Conservation (phyloP, 2,888 invertebrate genomes). For the Psylliodes chrysocephalus region DNA sequence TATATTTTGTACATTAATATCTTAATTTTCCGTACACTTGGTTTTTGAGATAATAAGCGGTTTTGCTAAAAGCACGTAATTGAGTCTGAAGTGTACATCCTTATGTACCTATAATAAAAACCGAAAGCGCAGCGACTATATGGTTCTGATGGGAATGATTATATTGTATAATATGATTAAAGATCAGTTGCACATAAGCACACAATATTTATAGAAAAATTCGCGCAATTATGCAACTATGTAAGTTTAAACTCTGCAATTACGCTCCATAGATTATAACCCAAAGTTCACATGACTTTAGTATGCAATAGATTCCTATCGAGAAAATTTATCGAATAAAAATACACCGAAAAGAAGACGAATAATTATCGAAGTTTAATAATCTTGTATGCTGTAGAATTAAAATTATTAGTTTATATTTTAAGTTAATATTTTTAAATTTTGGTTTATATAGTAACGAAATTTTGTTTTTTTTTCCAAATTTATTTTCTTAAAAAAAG, state of each 20-base stretch:
- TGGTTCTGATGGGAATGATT: constrained; percentile 9
- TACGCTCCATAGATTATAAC: neutral
- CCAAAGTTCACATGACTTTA: neutral
- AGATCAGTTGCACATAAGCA: constrained; percentile 14
- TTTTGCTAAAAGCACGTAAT: constrained; percentile 12
- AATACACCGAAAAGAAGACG: neutral
- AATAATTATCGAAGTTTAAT: no score
- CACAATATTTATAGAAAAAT: constrained; percentile 8
- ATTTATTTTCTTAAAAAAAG: constrained; percentile 9
- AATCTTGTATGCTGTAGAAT: no score
- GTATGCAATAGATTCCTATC: constrained; percentile 1
- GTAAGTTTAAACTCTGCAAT: constrained; percentile 2
- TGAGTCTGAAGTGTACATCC: constrained; percentile 17
- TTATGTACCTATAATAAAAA: constrained; percentile 12
- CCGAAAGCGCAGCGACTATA: neutral
- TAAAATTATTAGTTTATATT: no score
- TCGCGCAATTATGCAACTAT: constrained; percentile 11
- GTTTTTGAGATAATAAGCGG: constrained; percentile 19
- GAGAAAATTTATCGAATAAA: constrained; percentile 3
- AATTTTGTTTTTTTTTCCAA: no score
- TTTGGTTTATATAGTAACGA: no score
- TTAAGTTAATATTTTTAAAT: no score
- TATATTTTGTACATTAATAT: constrained; percentile 11
- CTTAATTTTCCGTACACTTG: constrained; percentile 11
- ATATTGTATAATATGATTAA: constrained; percentile 7